Evolutionary conservation across 2,888 invertebrate species (phyloP), one percentile per base, ranked within the genome.

Genomic region (Polymixis flavicincta): DNA sequence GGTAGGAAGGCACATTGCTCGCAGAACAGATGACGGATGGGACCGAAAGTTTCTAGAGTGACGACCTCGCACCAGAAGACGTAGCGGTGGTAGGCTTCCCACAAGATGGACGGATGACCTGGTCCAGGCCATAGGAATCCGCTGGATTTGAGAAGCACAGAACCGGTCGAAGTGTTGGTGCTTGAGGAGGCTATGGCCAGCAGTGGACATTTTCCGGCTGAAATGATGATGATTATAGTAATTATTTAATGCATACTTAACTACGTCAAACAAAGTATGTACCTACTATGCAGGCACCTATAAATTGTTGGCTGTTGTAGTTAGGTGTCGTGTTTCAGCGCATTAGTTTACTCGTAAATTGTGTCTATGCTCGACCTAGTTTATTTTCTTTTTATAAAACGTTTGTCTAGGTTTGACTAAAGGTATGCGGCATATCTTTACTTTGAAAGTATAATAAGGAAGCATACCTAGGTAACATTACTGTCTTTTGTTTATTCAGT

Each of bases 361-460:
- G 32, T 67, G 17, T 60, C 48, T 67, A 50, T 52, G 78, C 64
- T 32, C 55, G 80, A 68, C 80, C 80, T 79, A 55, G 25, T 84
- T 80, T 79, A 68, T 84, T 60, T 84, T 60, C 63, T 68, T 80
- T 79, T 80, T 71, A 68, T 60, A 79, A 79, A 84, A 71, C 54
- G 19, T 52, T 83, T 71, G 59, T 59, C n/a, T n/a, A n/a, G n/a
- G 57, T 78, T 63, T 70, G 55, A 67, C n/a, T 78, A 14, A 77
- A 67, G 6, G 42, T 79, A 22, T 65, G 59, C 50, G 25, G 48
- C 42, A 50, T 82, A 67, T 64, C 48, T 77, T 83, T 57, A 63
- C 52, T 66, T 67, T 80, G 48, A 79, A 79, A 59, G 71, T 71
- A 71, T 66, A 83, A 79, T 55, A 25, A 19, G 52, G 57, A 14